Conservation (phyloP, 2,888 invertebrate species). For the Eudiplozoon nipponicum region DNA sequence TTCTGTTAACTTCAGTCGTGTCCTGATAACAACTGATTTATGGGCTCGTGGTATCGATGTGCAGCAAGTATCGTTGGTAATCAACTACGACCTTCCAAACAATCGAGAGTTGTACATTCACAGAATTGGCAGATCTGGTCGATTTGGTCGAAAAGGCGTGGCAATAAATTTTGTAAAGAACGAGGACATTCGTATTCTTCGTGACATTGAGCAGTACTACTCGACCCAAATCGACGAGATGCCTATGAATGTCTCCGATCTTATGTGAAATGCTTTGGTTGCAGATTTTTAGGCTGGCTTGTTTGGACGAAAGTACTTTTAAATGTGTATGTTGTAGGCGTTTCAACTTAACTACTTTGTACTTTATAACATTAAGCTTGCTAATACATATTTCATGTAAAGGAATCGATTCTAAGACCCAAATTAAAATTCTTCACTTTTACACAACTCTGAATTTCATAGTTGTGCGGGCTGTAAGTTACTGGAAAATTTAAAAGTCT, state of each 20-base stretch:
- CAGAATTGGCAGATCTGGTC: conserved; percentile 79
- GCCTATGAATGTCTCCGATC: conserved; percentile 37
- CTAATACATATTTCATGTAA: too few species aligned
- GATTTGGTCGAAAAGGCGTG: conserved; percentile 92
- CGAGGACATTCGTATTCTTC: conserved; percentile 84
- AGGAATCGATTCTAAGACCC: too few species aligned
- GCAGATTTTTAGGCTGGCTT: conserved; percentile 35
- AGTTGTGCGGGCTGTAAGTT: too few species aligned
- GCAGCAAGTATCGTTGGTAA: conserved; percentile 67
- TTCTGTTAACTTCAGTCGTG: conserved; percentile 30
- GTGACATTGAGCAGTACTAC: conserved; percentile 98
- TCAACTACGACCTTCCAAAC: conserved; percentile 93
- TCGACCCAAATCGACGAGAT: conserved; percentile 98
- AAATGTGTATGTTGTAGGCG: too few species aligned
- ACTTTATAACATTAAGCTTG: too few species aligned
- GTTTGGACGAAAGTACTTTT: too few species aligned
- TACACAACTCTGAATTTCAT: too few species aligned
- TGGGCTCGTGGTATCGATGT: conserved; percentile 98
- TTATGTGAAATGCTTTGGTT: conserved; percentile 7
- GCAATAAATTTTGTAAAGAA: conserved; percentile 96
- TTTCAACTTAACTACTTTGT: too few species aligned
- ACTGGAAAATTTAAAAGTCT: too few species aligned
- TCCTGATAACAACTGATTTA: conserved; percentile 86
- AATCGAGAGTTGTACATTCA: conserved; percentile 98
- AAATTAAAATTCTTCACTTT: too few species aligned